Evolutionary conservation across 2,113 vertebrate genomes (phyloP), one percentile per base, ranked within the genome.

Genomic region (Arenaria interpres): DNA sequence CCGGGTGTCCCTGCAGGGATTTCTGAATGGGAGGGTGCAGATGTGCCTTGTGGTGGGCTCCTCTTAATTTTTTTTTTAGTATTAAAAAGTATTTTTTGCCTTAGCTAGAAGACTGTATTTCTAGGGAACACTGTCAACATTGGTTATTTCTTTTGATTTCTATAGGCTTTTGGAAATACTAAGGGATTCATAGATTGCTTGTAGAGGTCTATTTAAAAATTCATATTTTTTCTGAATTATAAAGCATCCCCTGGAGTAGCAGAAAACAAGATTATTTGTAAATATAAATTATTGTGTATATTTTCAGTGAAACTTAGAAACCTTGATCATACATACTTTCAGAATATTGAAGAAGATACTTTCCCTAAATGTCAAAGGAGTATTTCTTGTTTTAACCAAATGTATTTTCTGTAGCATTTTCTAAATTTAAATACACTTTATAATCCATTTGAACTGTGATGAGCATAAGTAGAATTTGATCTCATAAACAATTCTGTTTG

Each of bases 71-170:
- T 69, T 62, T 68, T 68, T 83, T 81, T 51, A 63, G 12, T 12
- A 43, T 43, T 46, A 60, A 12, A 45, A 88, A 83, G 4, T 63
- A 33, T 19, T 80, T 93, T 81, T 89, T 95, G 37, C 16, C 50
- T 82, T 62, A 80, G 28, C 32, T 93, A 68, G 66, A 96, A 93
- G 68, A 28, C 9, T 77, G 14, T 15, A 33, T 27, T 91, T 96
- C 67, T 30, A 79, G 24, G 22, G 32, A 95, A 72, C 9, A 18
- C 62, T 71, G n/a, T 84, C 66, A 76, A 91, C 33, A 35, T 18
- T 12, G 83, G 7, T 86, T 87, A 81, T 72, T 96, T 96, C 45
- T 86, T 85, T 73, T 80, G 25, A 90, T 46, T 96, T 96, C 88
- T 83, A 9, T 53, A 60, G 78, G 73, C 37, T 51, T 62, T 69